These are phyloP conservation scores for Exaiptasia diaphana DNA, from an alignment of 64 coral and sea anemone genomes.

Conservation along the genomic window DNA sequence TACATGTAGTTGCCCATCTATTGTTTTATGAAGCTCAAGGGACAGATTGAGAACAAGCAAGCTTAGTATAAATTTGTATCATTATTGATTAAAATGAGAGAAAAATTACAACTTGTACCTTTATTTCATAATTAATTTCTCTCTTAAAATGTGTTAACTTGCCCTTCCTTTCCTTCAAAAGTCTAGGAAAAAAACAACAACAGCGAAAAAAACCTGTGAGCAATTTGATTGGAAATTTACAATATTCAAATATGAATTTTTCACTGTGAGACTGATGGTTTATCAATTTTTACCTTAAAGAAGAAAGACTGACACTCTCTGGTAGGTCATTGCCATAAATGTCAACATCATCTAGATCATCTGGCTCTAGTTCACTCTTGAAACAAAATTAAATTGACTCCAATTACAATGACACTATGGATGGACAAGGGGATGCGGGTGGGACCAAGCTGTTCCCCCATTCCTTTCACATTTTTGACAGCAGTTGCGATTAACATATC, in stretches of 20 bases:
- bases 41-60: no score
- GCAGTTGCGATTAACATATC: no score
- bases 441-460: no score
- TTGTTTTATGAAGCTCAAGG: no score
- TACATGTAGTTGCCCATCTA: no score
- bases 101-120: conserved; percentile 31
- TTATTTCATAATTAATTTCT: conserved; percentile 75
- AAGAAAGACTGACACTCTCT: conserved; percentile 55
- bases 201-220: background rate
- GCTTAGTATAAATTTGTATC: no score
- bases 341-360: conserved; percentile 62
- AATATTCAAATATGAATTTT: background rate
- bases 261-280: background rate
- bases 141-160: conserved; percentile 58
- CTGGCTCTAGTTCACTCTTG: conserved; percentile 73
- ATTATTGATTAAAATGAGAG: no score
- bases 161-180: conserved; percentile 75
- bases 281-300: conserved; percentile 32
- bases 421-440: no score
- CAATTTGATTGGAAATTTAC: background rate
- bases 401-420: no score
- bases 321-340: conserved; percentile 61
- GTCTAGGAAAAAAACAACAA: conserved; percentile 12
- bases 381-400: no score
- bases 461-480: no score